These are phyloP conservation scores for Calameuta filiformis DNA, from an alignment of 2,888 invertebrate genomes.

Conservation along the genomic window DNA sequence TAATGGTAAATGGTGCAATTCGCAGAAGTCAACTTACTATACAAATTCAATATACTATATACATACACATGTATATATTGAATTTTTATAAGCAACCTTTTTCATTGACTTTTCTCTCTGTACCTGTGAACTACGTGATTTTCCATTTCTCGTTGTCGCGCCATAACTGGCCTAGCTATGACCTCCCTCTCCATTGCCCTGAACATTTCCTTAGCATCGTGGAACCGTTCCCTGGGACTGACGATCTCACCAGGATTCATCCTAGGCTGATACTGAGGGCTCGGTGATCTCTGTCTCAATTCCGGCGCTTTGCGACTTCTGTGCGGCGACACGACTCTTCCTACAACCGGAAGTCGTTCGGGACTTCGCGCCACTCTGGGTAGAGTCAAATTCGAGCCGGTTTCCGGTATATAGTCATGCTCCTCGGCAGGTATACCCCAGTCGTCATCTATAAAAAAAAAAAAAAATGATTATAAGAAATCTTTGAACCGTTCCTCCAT, in stretches of 20 bases:
- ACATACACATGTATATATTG: background rate
- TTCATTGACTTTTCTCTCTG: background rate
- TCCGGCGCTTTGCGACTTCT: conserved; percentile 68
- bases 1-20: background rate
- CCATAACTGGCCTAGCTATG: conserved; percentile 48
- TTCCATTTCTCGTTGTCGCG: conserved; percentile 32
- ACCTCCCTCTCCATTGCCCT: conserved; percentile 79
- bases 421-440: conserved; percentile 68
- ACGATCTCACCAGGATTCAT: conserved; percentile 62
- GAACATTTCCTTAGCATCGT: conserved; percentile 89
- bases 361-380: conserved; percentile 59
- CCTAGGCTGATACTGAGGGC: conserved; percentile 65
- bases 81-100: background rate
- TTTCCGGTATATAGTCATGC: conserved; percentile 53
- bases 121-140: conserved; percentile 49
- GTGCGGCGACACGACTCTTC: conserved; percentile 49
- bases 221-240: conserved; percentile 80
- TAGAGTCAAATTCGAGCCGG: conserved; percentile 48
- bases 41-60: too few relatives aligned
- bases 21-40: background rate
- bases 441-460: conserved; percentile 76
- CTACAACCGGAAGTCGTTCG: conserved; percentile 43
- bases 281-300: conserved; percentile 63
- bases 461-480: conserved; percentile 26
- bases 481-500: background rate